phyloP scores from a whole-genome alignment of 2,888 invertebrate species.

The Suillia variegata region DNA sequence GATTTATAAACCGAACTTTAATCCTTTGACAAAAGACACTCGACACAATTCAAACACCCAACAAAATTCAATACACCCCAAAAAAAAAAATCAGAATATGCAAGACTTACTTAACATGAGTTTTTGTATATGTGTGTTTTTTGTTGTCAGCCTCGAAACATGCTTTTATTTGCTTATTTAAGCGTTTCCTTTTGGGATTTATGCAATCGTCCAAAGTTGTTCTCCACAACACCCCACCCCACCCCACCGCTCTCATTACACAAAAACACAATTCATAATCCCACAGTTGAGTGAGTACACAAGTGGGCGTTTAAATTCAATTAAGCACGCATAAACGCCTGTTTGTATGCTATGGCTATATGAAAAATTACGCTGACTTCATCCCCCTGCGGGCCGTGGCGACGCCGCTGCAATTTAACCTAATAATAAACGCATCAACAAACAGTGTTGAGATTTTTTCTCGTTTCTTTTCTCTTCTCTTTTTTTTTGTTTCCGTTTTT shows the following conservation, averaged over 20 bases:
- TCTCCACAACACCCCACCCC: background rate
- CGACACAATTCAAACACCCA: too few relatives aligned
- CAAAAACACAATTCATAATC: constrained; percentile 32
- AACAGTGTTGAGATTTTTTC: constrained; percentile 45
- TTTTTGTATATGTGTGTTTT: too few relatives aligned
- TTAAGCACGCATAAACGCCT: constrained; percentile 41
- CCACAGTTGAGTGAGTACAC: constrained; percentile 53
- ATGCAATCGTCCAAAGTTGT: background rate
- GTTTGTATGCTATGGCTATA: constrained; percentile 36
- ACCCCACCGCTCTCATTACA: background rate
- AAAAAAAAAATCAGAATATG: too few relatives aligned
- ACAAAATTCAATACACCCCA: too few relatives aligned
- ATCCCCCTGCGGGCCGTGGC: constrained; percentile 29
- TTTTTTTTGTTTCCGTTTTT: too few relatives aligned
- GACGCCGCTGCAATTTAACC: constrained; percentile 47
- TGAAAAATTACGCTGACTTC: constrained; percentile 29
- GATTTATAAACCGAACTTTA: too few relatives aligned
- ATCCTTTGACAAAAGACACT: too few relatives aligned
- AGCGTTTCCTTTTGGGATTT: constrained; percentile 23
- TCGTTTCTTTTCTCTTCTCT: too few relatives aligned
- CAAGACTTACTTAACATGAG: too few relatives aligned
- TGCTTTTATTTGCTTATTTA: constrained; percentile 24
- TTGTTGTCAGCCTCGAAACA: background rate
- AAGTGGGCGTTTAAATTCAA: constrained; percentile 57
- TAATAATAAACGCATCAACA: constrained; percentile 59